Percentiles rank a stretch among this genome's conserved stretches.
Conservation (phyloP, 2,888 invertebrate genomes). For the Callyntrura guangdongensis region DNA sequence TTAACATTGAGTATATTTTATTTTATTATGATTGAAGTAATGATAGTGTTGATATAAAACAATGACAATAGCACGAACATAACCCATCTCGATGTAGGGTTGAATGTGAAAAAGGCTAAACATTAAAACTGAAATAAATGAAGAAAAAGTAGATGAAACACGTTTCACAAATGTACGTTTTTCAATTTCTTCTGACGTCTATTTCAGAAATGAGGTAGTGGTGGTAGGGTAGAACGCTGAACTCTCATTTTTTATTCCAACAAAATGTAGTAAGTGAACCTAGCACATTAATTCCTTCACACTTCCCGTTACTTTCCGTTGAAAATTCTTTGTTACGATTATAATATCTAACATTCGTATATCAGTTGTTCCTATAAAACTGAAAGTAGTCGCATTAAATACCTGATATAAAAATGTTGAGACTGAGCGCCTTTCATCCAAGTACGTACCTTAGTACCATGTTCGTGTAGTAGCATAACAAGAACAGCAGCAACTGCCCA, state of each 20-base stretch:
- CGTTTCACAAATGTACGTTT: background rate
- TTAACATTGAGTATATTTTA: background rate
- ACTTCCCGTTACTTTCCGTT: constrained; percentile 16
- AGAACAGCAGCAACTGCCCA: no score
- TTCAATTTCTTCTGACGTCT: background rate
- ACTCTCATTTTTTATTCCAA: background rate
- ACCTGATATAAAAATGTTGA: background rate
- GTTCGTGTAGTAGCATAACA: no score
- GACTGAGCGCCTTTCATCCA: background rate
- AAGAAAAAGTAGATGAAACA: background rate
- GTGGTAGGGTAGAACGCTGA: background rate
- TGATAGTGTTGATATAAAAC: constrained; percentile 66
- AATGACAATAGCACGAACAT: constrained; percentile 59
- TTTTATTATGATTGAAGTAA: constrained; percentile 49
- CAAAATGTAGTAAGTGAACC: constrained; percentile 1
- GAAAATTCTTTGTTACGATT: background rate
- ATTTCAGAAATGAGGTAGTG: background rate
- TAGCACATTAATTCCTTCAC: constrained; percentile 2
- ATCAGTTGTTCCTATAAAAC: constrained; percentile 14
- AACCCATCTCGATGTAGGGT: constrained; percentile 38
- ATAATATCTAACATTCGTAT: background rate
- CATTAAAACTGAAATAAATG: background rate
- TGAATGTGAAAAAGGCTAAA: background rate
- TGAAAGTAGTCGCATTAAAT: constrained; percentile 32
- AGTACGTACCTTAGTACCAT: background rate